Evolutionary conservation across 2,113 vertebrate species (phyloP).

Genomic region (Pantherophis guttatus): DNA sequence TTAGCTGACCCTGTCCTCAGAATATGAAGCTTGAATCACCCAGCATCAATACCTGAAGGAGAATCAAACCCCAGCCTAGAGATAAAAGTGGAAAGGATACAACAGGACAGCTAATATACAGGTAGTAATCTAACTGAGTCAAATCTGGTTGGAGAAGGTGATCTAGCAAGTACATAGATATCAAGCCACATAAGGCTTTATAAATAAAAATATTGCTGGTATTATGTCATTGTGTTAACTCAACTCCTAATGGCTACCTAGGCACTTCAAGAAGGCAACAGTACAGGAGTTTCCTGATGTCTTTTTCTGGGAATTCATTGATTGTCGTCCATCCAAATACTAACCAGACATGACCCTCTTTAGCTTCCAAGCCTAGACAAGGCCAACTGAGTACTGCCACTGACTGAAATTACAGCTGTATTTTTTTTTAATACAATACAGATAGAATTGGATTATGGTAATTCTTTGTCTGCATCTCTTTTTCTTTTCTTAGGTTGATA

Average conservation of each 20-base stretch:
- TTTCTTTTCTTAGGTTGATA: background rate
- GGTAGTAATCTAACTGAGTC: background rate
- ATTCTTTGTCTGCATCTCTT: background rate
- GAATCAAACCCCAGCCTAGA: too few relatives aligned
- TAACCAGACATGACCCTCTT: background rate
- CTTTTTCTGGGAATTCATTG: background rate
- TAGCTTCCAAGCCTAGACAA: background rate
- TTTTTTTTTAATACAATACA: background rate
- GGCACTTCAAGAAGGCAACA: background rate
- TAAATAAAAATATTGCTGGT: background rate
- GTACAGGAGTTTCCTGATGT: background rate
- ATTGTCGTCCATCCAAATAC: background rate
- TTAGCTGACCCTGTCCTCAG: too few relatives aligned
- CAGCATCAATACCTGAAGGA: too few relatives aligned
- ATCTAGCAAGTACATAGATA: background rate
- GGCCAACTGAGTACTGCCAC: background rate
- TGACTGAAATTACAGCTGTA: background rate
- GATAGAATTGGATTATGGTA: background rate
- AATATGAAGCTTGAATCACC: too few relatives aligned
- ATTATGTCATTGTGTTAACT: background rate
- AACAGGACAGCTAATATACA: background rate
- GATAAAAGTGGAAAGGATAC: background rate
- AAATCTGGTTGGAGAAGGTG: background rate
- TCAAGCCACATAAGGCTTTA: background rate
- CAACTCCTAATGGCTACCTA: background rate